These are phyloP conservation scores for Rhincodon typus DNA, from an alignment of 2,797 vertebrate genomes.

Conservation along the genomic window DNA sequence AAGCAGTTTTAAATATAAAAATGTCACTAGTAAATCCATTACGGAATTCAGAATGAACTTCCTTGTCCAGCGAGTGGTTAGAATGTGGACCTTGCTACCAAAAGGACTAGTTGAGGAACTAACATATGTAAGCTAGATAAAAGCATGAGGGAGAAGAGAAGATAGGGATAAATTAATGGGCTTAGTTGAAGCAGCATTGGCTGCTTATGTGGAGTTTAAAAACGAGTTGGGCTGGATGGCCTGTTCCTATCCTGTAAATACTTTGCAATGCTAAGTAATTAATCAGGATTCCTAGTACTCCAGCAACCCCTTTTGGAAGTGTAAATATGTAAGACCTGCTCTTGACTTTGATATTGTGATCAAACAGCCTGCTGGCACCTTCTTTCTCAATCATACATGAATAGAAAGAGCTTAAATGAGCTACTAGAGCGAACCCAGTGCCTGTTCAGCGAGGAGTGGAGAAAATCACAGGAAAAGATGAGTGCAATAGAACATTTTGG, in stretches of 20 bases:
- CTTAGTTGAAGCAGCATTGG: not conserved
- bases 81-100: not conserved
- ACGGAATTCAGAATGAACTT: not conserved
- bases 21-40: not conserved
- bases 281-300: not conserved
- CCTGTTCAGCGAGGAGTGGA: not conserved
- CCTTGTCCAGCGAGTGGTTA: not conserved
- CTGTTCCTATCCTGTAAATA: not conserved
- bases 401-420: not conserved
- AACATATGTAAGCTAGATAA: not conserved
- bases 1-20: not conserved
- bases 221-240: not conserved
- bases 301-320: not conserved
- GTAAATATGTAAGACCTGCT: not conserved
- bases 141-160: not conserved
- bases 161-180: not conserved
- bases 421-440: not conserved
- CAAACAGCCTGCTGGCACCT: not conserved
- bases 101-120: not conserved
- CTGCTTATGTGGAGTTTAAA: not conserved
- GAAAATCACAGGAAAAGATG: not conserved
- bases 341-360: not conserved
- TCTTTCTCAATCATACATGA: not conserved
- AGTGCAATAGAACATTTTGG: not conserved
- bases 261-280: not conserved